Evolutionary conservation across 2,888 invertebrate genomes (phyloP).

Genomic region (Hybos culiciformis): DNA sequence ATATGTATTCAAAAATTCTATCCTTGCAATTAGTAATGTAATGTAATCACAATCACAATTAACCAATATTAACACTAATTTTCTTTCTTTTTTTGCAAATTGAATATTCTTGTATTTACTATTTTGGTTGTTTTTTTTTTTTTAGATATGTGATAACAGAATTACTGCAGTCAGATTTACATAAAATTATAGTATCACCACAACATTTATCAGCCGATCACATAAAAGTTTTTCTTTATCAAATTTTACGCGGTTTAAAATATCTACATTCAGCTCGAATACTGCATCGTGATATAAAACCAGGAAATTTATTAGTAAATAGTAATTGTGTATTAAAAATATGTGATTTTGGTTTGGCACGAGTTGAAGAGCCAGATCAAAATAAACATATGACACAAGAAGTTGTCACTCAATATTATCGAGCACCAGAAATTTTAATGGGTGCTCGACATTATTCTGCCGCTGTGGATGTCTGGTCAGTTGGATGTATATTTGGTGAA

Average conservation of each 20-base stretch:
- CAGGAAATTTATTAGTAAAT: conserved; percentile 96
- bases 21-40: no score
- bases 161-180: conserved; percentile 97
- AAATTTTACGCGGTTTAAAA: conserved; percentile 97
- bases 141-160: conserved; percentile 99
- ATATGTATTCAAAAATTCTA: no score
- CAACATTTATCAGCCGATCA: conserved; percentile 98
- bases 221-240: conserved; percentile 99
- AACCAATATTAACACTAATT: no score
- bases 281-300: conserved; percentile 97
- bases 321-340: conserved; percentile 99
- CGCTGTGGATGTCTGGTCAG: conserved; percentile 98
- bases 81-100: no score
- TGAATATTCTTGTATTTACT: no score
- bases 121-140: no score
- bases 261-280: conserved; percentile 98
- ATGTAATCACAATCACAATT: no score
- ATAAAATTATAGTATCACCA: conserved; percentile 99
- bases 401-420: conserved; percentile 98
- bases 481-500: conserved; percentile 98
- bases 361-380: conserved; percentile 91
- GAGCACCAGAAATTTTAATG: conserved; percentile 98
- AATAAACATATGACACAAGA: conserved; percentile 97
- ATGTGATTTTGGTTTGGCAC: conserved; percentile 97
- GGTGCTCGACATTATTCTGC: conserved; percentile 94